Conservation (phyloP, 2,888 invertebrate species). For the Gerris lacustris region DNA sequence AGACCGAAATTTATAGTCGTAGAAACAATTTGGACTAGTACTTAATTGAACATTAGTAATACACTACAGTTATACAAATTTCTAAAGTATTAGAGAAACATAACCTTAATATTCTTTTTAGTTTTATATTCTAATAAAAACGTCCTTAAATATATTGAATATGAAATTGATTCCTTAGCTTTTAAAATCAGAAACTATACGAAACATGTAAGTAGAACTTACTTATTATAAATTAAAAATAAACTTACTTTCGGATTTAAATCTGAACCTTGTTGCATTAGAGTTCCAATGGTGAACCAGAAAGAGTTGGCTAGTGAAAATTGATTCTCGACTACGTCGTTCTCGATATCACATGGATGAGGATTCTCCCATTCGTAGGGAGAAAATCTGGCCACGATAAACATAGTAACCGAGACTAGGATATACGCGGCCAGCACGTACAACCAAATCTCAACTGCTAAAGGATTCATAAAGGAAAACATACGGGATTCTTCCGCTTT, state of each 20-base stretch:
- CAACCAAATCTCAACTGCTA: conserved; percentile 77
- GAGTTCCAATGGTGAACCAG: conserved; percentile 79
- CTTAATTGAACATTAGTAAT: no score
- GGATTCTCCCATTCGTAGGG: conserved; percentile 71
- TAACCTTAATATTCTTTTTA: no score
- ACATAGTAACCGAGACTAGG: conserved; percentile 63
- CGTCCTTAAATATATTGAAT: no score
- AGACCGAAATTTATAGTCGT: no score
- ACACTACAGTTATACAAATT: no score
- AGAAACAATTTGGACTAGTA: no score
- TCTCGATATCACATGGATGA: conserved; percentile 49
- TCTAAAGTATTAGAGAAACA: no score
- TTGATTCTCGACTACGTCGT: conserved; percentile 57
- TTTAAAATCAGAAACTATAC: no score
- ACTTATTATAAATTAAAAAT: no score
- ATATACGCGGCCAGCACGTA: conserved; percentile 70
- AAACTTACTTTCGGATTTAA: conserved; percentile 56
- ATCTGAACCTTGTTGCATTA: conserved; percentile 75
- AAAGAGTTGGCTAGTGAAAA: conserved; percentile 72
- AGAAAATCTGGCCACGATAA: conserved; percentile 64
- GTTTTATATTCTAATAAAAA: no score
- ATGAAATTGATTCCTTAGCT: no score
- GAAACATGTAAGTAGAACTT: no score
- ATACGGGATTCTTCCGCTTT: conserved; percentile 54
- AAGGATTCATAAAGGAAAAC: conserved; percentile 78